Evolutionary conservation across 2,888 invertebrate species (phyloP), one percentile per base, ranked within the genome.

Genomic region (Escarpia spicata): DNA sequence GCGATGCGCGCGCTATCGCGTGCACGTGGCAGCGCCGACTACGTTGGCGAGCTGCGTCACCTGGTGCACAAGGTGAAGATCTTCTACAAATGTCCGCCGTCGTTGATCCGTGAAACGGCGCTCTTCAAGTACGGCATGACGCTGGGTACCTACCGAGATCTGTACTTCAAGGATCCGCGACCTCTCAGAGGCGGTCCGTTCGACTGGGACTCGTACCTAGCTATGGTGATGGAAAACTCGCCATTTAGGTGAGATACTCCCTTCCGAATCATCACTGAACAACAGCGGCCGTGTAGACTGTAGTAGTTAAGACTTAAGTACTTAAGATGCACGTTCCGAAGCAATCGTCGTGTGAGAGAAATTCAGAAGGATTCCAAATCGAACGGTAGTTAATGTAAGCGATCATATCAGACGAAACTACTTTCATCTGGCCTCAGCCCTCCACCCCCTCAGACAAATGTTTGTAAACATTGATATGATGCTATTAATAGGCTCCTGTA

Each of bases 61-160:
- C 89, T 92, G 31, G 60, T 75, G 31, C 43, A 45, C 44, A 58
- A 45, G 43, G 92, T 75, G 43, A 92, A 92, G 44, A 75, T 92
- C 31, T 92, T 92, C 92, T 92, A 92, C 75, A 92, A 92, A 75
- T 92, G 92, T 75, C 92, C 92, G 15, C 92, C 92, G n/a, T 37
- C 60, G 37, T 10, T 60, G 75, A 37, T 92, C n/a, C 31, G 44
- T 12, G 37, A 43, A 37, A 37, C 31, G 37, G 60, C 75, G 19
- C 44, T 92, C 43, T 15, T 60, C 31, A 92, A 15, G 75, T 92
- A 75, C 37, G 92, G 92, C 15, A 12, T 92, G 37, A 75, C 60
- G 19, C 9, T 92, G 75, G 43, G 37, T 3, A 15, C 15, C 31
- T 92, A 92, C 89, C 12, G 15, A 31, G 91, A 91, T 12, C 75